A percentile compares a stretch with the other conserved stretches of the same genome.
These are phyloP conservation scores for Thereva nobilitata DNA, from an alignment of 2,888 invertebrate species.

Conservation along the genomic window DNA sequence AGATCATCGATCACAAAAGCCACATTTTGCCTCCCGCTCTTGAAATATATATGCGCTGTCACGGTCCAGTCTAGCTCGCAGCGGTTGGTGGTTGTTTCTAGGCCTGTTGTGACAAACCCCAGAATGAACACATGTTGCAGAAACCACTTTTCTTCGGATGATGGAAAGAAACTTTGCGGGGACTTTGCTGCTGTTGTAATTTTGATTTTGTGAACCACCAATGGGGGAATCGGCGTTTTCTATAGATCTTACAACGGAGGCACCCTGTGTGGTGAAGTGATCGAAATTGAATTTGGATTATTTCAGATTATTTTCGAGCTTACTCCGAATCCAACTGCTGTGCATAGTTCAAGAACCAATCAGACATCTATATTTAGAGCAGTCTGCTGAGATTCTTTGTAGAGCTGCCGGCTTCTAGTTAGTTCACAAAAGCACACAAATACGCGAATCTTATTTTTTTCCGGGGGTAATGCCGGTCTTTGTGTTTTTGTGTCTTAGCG, in stretches of 20 bases:
- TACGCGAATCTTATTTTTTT: no score
- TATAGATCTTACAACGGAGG: constrained; percentile 2
- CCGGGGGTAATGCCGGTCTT: no score
- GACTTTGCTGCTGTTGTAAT: no score
- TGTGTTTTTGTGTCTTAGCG: no score
- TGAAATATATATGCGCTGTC: no score
- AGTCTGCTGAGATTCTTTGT: constrained; percentile 6
- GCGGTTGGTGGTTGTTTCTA: no score
- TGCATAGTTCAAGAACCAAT: constrained; percentile 20
- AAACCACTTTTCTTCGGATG: no score
- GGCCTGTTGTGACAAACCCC: no score
- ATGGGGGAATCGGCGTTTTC: not conserved
- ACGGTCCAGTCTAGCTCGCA: no score
- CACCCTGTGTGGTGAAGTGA: not conserved
- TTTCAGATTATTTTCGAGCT: constrained; percentile 3
- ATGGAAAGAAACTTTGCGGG: no score
- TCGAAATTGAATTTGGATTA: constrained; percentile 19
- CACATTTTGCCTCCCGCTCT: constrained; percentile 4
- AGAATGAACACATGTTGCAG: no score
- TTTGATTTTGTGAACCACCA: not conserved
- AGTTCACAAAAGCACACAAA: no score
- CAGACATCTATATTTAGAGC: constrained; percentile 23
- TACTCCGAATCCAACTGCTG: constrained; percentile 3
- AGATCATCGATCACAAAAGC: not conserved
- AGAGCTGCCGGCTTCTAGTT: not conserved